Base-by-base conservation (phyloP, 2,797 vertebrate genomes). In the Pterois miles region DNA sequence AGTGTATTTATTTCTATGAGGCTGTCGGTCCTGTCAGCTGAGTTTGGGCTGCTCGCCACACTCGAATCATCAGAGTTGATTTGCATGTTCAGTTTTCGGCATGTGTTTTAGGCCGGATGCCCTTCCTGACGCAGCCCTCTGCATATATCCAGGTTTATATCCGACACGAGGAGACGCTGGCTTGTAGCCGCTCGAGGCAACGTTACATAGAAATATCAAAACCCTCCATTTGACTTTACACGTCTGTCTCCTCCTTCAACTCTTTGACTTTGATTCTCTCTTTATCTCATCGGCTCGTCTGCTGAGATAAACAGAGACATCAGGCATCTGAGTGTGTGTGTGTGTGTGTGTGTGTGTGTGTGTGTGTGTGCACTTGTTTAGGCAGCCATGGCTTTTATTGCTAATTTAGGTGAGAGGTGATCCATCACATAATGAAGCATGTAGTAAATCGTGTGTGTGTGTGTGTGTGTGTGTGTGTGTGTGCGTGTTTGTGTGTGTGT, bases 361-460 rank as follows among this genome's bases (percentile, higher is more conserved):
- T 69, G 23, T 53, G 59, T 80, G 54, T 70, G 56, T 46, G 29
- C 33, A 1, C 8, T 14, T 66, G 43, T 69, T 38, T 52, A 14
- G 16, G 58, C 52, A 48, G 78, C 58, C 58, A 83, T 81, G 50
- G 60, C 58, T 86, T 83, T 73, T 72, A 74, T 63, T 63, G 75
- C 71, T 72, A 80, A 84, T 88, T 87, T 79, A 57, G 27, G 48
- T 38, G 73, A 86, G 74, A 82, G 82, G 70, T 72, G 54, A 85
- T 85, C 62, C 71, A 86, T 90, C 84, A 83, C 74, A 67, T 81
- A 60, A 80, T 60, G 54, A 81, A 73, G 60, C 66, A 65, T 53
- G 73, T 43, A 25, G 68, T 88, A 80, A 78, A 88, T 66, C 33
- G 64, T 11, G 6, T 68, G 11, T 31, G 27, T 36, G 23, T 65